Percentiles rank a stretch among this genome's conserved stretches.
These are phyloP conservation scores for Neotragus pygmaeus DNA, from an alignment of 2,113 vertebrate species.

Conservation along the genomic window DNA sequence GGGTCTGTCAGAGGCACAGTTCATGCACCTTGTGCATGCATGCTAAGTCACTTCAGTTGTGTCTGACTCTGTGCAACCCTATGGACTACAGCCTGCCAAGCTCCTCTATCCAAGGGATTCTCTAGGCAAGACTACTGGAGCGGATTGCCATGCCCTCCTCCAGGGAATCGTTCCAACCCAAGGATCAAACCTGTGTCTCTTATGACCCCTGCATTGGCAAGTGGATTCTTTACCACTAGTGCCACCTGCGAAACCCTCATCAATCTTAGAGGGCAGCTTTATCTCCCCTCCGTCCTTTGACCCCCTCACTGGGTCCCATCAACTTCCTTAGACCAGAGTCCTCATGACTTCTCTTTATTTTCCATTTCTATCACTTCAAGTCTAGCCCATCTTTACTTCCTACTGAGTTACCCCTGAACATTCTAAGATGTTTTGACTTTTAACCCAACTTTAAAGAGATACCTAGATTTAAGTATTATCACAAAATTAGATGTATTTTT, in stretches of 20 bases:
- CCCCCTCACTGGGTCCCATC: not conserved
- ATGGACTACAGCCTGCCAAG: not conserved
- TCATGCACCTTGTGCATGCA: not conserved
- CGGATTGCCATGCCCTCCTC: not conserved
- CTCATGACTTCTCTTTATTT: not conserved
- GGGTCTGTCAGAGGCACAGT: not conserved
- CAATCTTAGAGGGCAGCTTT: not conserved
- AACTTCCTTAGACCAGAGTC: not conserved
- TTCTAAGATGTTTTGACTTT: not conserved
- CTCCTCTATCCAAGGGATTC: not conserved
- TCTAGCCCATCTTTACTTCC: not conserved
- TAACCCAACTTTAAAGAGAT: not conserved
- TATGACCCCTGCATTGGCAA: not conserved
- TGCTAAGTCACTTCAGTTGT: not conserved
- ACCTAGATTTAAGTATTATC: not conserved
- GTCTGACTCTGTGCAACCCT: not conserved
- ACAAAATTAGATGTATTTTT: not conserved
- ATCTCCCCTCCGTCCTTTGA: too few relatives aligned
- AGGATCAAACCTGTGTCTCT: not conserved
- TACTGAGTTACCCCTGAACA: not conserved
- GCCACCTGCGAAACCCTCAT: not conserved
- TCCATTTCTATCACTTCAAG: not conserved
- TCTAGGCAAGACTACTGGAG: not conserved
- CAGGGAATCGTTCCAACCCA: not conserved
- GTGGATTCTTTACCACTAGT: not conserved